Base-by-base conservation (phyloP, 2,113 vertebrate species). In the Greenwoodochromis staneri region DNA sequence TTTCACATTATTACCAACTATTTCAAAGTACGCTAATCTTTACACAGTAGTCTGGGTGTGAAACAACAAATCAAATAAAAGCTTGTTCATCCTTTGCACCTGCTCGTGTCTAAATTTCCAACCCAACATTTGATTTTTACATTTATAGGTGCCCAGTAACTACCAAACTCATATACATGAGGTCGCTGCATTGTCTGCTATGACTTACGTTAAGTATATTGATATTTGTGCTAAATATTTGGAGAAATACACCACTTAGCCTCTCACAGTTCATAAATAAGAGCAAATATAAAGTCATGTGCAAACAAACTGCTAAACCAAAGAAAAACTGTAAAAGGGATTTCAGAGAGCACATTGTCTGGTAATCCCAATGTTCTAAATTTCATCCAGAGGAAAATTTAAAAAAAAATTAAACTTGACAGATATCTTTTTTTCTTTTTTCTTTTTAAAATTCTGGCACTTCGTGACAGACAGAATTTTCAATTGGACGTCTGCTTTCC, bases 341-440 rank as follows among this genome's bases (percentile, higher is more conserved):
- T 3, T 42, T 76, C 24, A 45, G 66, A 73, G 66, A 47, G 40
- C 69, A 76, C 14, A 19, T 5, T 27, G 9, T 17, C 13, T 29
- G 40, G 4, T 0, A 76, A 73, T 24, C 69, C 3, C 40, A 47
- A 27, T 29, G 6, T 16, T 47, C 3, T 76, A 29, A 1, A 47
- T 66, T 66, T 66, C 34, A 66, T 38, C 34, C 61, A 66, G 61
- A 66, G 3, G 1, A 13, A 69, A 69, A 69, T 69, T 13, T 0
- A 0, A 1, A 36, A 66, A 36, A 66, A 40, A 8, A 21, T 21
- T 14, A 1, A 69, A 40, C 0, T 38, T 69, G 19, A 69, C 38
- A 24, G 66, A 71, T 71, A 71, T 71, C 13, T 42, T 24, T 3
- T 11, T 38, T 38, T 40, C 4, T 19, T 7, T 3, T 6, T 0